Evolutionary conservation across 2,113 vertebrate genomes (phyloP).

Genomic region (Glareola pratincola): DNA sequence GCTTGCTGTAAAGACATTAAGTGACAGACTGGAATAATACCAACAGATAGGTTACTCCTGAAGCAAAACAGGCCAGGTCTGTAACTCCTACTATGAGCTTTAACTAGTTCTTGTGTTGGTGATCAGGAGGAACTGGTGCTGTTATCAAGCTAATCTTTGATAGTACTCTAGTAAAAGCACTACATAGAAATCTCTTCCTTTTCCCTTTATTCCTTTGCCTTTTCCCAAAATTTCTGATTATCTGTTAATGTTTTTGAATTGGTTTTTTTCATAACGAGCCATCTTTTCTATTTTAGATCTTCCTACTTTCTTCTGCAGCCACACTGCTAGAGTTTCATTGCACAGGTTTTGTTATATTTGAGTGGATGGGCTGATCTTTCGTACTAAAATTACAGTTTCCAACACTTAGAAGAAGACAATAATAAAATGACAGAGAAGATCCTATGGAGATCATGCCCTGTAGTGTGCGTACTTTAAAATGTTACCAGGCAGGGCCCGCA

Average conservation of each 20-base stretch:
- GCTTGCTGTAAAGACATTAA: not conserved
- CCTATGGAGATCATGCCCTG: fast-evolving
- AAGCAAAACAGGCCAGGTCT: not conserved
- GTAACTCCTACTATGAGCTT: not conserved
- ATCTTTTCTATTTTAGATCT: not conserved
- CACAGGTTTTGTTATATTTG: not conserved
- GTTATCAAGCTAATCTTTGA: not conserved
- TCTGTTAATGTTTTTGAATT: not conserved
- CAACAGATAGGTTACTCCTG: not conserved
- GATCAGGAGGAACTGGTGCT: not conserved
- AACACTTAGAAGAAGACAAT: fast-evolving
- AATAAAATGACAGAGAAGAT: not conserved
- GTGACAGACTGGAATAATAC: not conserved
- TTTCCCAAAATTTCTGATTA: not conserved
- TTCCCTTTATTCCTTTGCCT: not conserved
- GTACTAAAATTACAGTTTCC: not conserved
- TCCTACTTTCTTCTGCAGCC: not conserved
- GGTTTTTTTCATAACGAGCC: not conserved
- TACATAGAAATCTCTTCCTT: not conserved
- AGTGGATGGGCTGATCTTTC: not conserved
- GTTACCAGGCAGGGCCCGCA: not conserved
- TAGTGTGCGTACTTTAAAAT: not conserved
- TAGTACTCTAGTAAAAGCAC: not conserved
- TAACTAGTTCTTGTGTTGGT: not conserved
- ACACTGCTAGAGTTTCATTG: not conserved